Base-by-base conservation (phyloP, 2,113 vertebrate species). In the Holacanthus passer region DNA sequence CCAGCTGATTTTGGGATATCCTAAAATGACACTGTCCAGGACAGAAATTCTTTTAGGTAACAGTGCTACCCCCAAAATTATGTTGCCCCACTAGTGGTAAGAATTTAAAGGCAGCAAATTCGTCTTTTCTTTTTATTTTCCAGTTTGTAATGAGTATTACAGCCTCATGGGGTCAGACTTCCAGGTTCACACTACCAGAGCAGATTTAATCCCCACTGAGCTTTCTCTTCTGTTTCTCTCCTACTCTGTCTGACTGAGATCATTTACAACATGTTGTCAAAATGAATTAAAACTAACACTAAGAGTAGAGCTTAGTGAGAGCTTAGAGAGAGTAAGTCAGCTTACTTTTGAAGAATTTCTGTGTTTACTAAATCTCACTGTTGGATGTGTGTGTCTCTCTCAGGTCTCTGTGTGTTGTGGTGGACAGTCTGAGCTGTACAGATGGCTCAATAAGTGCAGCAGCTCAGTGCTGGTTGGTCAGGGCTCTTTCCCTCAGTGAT, bases 401-500 rank as follows among this genome's bases (percentile, higher is more conserved):
- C 93, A 99, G 98, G 94, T 97, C 97, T 63, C 92, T 99, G 81
- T 99, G 99, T 66, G 97, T 99, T n/a, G 97, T 99, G 75, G 91
- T 99, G 93, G 97, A 99, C 93, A 97, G 96, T 88, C 95, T 99
- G 83, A 96, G 95, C 83, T 96, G 96, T 81, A 90, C 96, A 0
- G 98, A 99, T 1, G 96, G 97, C 0, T 97, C 97, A 31, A 95
- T 99, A 67, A 94, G 96, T 6, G 96, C 98, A 0, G 96, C 97
- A 0, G 97, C 96, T 43, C 98, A 98, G 94, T 96, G 97, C 91
- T 99, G 98, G 98, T 93, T 99, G 74, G 88, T 97, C 43, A 94
- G 97, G 24, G 97, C 98, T 0, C 95, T 99, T 50, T 98, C 97
- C 22, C 96, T 99, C 0, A 95, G 94, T 2, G 98, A 99, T 0